Evolutionary conservation across 1,140 invertebrate genomes (phyloP), one percentile per base, ranked within the genome.

Genomic region (Papilio helenus): DNA sequence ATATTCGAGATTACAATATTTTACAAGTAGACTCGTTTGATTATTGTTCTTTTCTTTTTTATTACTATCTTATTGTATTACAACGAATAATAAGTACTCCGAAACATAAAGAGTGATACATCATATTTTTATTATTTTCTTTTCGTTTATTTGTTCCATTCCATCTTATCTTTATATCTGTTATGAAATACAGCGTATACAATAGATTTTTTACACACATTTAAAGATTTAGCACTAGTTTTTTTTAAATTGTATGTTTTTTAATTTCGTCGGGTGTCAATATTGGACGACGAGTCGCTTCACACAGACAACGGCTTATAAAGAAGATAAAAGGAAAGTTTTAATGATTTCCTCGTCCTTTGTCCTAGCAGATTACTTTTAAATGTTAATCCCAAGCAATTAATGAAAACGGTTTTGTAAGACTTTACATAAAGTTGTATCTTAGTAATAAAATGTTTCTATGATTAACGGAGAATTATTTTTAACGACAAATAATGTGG

Each of bases 281-380:
- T 20, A 58, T 61, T 61, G 26, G 58, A 58, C 51, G 51, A 20
- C 23, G 23, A 61, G 20, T 61, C 23, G 23, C 20, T 26, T 26
- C 58, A 20, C 8, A 61, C 23, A 26, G 58, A 23, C 58, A 61
- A 61, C 58, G 12, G 58, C 20, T 61, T 20, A 58, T 58, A 58
- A 58, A 58, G 51, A 58, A 58, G 51, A 58, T 58, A 26, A 61
- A 61, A 61, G 58, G 16, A 61, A 61, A 61, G 20, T 61, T 61
- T 61, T 61, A 61, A 61, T 61, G 20, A 61, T 61, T 61, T 61
- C 58, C 2, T 23, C 58, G 20, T 26, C 58, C 58, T 61, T 61
- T 61, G 58, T 26, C 20, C 3, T 23, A 61, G 23, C 58, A 26
- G 58, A 61, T 61, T 61, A 61, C 23, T 61, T 61, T 61, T 61